Base-by-base conservation (phyloP, 2,797 vertebrate species). In the Toxotes lorentzi region DNA sequence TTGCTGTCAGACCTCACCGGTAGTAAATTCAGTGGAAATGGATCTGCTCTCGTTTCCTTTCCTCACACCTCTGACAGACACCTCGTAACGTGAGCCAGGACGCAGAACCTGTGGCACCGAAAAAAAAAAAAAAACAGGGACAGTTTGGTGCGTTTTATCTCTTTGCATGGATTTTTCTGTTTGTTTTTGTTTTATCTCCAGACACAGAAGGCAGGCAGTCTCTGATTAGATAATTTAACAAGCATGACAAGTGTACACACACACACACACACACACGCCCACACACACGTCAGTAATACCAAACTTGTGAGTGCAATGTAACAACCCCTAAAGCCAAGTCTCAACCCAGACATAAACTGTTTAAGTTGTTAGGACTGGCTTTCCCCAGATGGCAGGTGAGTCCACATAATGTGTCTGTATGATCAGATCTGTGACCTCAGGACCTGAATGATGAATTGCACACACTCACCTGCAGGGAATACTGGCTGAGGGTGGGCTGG, bases 401-500 rank as follows among this genome's bases (percentile, higher is more conserved):
- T 53, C 48, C 57, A 47, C 30, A 63, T 66, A 48, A 76, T 65
- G 64, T 57, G 45, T 76, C 32, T 45, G 62, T 58, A 4, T 21
- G 70, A 82, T 85, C 53, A 27, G 23, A 76, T 77, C 54, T 53
- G 19, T 59, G 76, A 78, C 53, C n/a, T 14, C 7, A 8, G 16
- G 48, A 53, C 50, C 27, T 30, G 27, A 30, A 71, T 34, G 72
- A 78, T 63, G 6, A 56, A 73, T 54, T 53, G 38, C 17, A 5
- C 41, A 47, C 43, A 74, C 86, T 78, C 61, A 97, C 97, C 94
- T 99, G 98, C 80, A 99, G 96, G 11, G 98, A 98, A 91, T 99
- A 99, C 86, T 99, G 98, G 93, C 97, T 99, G 81, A 99, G 94
- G 7, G 97, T 97, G 27, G 98, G 97, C 94, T 98, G 97, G 35